Evolutionary conservation across 2,888 invertebrate species (phyloP), one percentile per base, ranked within the genome.

Genomic region (Polymixis flavicincta): DNA sequence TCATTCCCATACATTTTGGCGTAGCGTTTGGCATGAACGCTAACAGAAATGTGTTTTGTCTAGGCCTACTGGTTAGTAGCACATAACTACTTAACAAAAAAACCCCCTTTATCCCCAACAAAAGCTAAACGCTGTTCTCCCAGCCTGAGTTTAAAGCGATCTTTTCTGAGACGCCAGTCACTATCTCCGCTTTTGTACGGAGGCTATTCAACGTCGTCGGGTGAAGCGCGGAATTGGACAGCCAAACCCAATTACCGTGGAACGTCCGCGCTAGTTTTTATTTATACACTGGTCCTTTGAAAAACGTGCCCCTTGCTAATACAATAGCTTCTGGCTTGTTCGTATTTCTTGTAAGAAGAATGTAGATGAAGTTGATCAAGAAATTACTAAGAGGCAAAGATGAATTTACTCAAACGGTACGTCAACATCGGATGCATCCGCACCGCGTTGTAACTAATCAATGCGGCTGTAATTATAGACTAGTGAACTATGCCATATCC

Each of bases 221-320:
- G 74, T 82, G 81, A 84, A 86, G 85, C 85, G 78, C 88, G 78
- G 87, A 86, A 91, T 91, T 90, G 91, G 90, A 89, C 89, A 87
- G 85, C 76, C 86, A 90, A 91, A 90, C 91, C 85, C 90, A 90
- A 92, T 91, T 91, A 91, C 90, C 84, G 80, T 78, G 79, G 74
- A 76, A 85, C 84, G 84, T 82, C 74, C 82, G 73, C 71, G 71
- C 82, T 72, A 25, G 85, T 89, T 87, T 89, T 90, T 91, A 91
- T 89, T 88, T 89, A 89, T 89, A 85, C 87, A 88, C 82, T 67
- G 76, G 85, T 81, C 80, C 68, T 87, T 84, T 85, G 82, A 83
- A 87, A 82, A 83, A 78, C 73, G 77, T 76, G 72, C 71, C 71
- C 61, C 72, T 70, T 32, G 75, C 77, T 81, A 80, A 78, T 76